Evolutionary conservation across 2,888 invertebrate genomes (phyloP), one percentile per base, ranked within the genome.

Genomic region (Lysandra coridon): DNA sequence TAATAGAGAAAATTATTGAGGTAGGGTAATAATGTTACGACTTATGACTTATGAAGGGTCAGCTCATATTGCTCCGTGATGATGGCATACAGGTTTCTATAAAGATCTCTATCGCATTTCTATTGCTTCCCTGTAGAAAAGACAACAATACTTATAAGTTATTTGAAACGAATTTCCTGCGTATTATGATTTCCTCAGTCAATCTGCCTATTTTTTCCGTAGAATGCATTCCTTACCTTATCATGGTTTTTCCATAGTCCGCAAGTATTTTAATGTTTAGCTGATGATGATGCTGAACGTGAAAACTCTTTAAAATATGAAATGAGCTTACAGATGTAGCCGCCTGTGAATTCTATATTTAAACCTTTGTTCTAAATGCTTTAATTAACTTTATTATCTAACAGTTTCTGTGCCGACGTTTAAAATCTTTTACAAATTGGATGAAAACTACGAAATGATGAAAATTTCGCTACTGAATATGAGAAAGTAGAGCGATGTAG

Each of bases 321-420:
- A 69, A 64, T 64, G 64, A 33, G 69, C 69, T 33, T 69, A 33
- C 14, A 69, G 33, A 33, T 69, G 23, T 69, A 69, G 33, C 69
- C 14, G 69, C 69, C 14, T 69, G 33, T 69, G 14, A 14, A 69
- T 33, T 37, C 69, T 69, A 69, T 33, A 37, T 69, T 69, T 69
- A 69, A 37, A 69, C 69, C 69, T 33, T 69, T 69, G 69, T 69
- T 69, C 64, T 64, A 23, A 37, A 33, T 1, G 69, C 17, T 69
- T 69, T 69, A 37, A 69, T 69, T 69, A 69, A 69, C 33, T 69
- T 69, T 37, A 69, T 69, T 33, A 69, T 69, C 69, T 33, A 64
- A 30, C 69, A 4, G 4, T 37, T 37, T 5, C 69, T 6, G 69
- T 5, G 33, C 17, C 6, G 23, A 64, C 23, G 30, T 64, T 30